Evolutionary conservation across 2,888 invertebrate species (phyloP).

Genomic region (Eubasilissa splendida): DNA sequence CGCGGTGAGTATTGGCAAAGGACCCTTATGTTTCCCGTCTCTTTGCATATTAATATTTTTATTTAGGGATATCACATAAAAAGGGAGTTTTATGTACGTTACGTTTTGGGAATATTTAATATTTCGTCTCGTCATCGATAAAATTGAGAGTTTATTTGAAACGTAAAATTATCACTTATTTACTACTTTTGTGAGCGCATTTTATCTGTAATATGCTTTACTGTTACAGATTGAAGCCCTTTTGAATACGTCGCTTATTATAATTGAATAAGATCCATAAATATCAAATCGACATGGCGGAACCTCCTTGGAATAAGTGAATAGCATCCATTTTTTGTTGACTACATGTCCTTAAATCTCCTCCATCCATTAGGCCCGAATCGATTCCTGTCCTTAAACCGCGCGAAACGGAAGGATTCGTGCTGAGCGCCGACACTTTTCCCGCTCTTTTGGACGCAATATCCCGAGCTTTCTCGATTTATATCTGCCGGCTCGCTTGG

Average conservation of each 20-base stretch:
- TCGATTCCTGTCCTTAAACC: constrained; percentile 42
- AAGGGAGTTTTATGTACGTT: not conserved
- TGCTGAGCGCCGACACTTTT: constrained; percentile 10
- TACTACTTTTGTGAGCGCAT: not conserved
- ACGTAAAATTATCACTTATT: not conserved
- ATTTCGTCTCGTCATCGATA: not conserved
- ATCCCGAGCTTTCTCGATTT: constrained; percentile 49
- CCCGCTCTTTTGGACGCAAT: constrained; percentile 40
- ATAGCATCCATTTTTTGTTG: not conserved
- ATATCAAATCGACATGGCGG: not conserved
- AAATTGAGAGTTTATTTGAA: not conserved
- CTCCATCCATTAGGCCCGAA: constrained; percentile 29
- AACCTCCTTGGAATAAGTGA: constrained; percentile 1
- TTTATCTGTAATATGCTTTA: not conserved
- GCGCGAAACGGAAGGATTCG: constrained; percentile 31
- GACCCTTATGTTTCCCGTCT: constrained; percentile 4
- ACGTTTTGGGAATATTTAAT: constrained; percentile 1
- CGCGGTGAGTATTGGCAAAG: constrained; percentile 4
- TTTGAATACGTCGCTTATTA: not conserved
- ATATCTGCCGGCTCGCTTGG: constrained; percentile 49
- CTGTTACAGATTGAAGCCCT: not conserved
- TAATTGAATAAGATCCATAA: constrained; percentile 11
- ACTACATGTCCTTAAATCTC: constrained; percentile 34
- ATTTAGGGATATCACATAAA: not conserved
- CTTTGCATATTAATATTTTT: constrained; percentile 1